Base-by-base conservation (phyloP, 2,797 vertebrate species). In the Eurystomus glaucurus region DNA sequence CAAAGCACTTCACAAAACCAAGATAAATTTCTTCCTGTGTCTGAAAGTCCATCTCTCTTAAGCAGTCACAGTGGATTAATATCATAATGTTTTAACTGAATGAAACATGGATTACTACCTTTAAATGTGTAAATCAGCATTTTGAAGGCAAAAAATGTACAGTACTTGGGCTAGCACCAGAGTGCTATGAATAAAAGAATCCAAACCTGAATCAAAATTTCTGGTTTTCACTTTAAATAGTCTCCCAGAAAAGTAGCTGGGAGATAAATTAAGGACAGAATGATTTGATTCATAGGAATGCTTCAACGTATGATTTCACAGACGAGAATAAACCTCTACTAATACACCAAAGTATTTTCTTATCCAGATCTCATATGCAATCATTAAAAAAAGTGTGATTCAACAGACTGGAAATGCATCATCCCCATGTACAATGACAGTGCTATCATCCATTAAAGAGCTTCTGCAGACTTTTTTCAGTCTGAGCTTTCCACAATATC, bases 181-280 rank as follows among this genome's bases (percentile, higher is more conserved):
- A 60, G 9, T 37, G 23, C 10, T 39, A 21, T 37, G 14, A 85
- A 82, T 13, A 16, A 54, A 23, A 20, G 20, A 31, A 26, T 54
- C 35, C 25, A 55, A 90, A 51, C 20, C 4, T 43, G 45, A 64
- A 71, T 54, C 10, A 85, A 51, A 77, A 25, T 77, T 75, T 90
- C 23, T 85, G 37, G 2, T 33, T 88, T 96, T 75, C 12, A 1
- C 19, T 87, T 90, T 78, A 76, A 85, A 21, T 66, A 64, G 14
- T 75, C 33, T 88, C 43, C 55, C 20, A 60, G 60, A 64, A 54
- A 88, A 72, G 26, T 52, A 79, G 23, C 50, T 81, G 51, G 31
- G 48, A 75, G 68, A 65, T 46, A 80, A 81, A 65, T 92, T 82
- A 83, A 94, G 69, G 66, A 86, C 66, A 57, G 64, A 91, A 46